These are phyloP conservation scores for Cheilosia variabilis DNA, from an alignment of 2,888 invertebrate species.

Conservation along the genomic window DNA sequence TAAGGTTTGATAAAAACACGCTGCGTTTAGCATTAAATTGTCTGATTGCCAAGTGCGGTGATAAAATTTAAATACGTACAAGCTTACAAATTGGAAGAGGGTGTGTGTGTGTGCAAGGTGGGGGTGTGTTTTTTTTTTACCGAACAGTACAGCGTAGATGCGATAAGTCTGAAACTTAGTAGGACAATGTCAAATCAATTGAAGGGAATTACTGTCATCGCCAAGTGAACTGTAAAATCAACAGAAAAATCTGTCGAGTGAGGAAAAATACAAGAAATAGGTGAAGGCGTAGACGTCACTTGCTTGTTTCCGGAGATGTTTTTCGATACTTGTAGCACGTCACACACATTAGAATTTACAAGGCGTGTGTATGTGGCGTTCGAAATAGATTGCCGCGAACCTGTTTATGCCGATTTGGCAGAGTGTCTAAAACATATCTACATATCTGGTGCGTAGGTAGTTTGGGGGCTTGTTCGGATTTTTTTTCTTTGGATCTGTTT, in stretches of 20 bases:
- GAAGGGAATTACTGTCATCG: neutral
- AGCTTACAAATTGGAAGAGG: neutral
- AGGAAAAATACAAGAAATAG: too few relatives aligned
- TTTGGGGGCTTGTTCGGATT: conserved; percentile 26
- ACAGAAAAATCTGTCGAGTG: neutral
- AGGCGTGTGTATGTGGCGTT: neutral
- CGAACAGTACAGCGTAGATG: neutral
- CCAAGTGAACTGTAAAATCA: neutral
- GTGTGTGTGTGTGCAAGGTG: conserved; percentile 29
- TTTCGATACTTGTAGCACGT: neutral
- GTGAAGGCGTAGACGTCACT: too few relatives aligned
- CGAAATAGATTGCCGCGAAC: conserved; percentile 24
- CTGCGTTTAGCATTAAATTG: neutral
- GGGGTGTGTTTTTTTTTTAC: conserved; percentile 33
- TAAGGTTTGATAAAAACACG: conserved; percentile 1
- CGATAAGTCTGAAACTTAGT: neutral
- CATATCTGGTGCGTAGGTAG: neutral
- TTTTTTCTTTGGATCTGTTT: conserved; percentile 6
- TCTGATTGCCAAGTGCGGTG: neutral
- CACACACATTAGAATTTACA: neutral
- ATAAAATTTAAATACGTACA: neutral
- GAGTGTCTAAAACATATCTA: neutral
- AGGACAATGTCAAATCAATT: conserved; percentile 44
- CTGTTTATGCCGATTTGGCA: conserved; percentile 13
- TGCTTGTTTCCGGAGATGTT: too few relatives aligned